Evolutionary conservation across 2,113 vertebrate species (phyloP), one percentile per base, ranked within the genome.

Genomic region (Plotosus lineatus): DNA sequence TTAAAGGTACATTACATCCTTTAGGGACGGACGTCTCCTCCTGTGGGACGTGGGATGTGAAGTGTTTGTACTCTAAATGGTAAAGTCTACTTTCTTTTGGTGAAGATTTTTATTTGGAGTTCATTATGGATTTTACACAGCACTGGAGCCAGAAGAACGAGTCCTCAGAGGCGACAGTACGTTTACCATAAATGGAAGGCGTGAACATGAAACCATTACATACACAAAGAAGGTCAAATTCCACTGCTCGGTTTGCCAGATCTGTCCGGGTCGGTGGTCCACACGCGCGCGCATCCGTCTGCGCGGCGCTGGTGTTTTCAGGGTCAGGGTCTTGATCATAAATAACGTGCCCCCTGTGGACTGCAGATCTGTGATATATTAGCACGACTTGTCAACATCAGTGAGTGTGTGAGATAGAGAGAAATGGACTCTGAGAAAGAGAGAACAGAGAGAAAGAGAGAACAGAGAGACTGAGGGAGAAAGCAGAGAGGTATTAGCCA

Each of bases 331-430:
- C 74, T 72, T 28, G 63, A 81, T 87, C 81, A 83, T 85, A 85
- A 87, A 87, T 87, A 87, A 83, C 81, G 33, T 77, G 81, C 85
- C 80, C 80, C 71, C 75, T 74, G 77, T 72, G 77, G 85, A 61
- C 78, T 71, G 65, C 56, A 31, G 78, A 86, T 82, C 82, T 77
- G 63, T 84, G 85, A 86, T 86, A 82, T 86, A 86, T 86, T 86
- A 84, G 83, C 28, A 31, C 46, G 77, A 84, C 65, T 82, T 61
- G 79, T 73, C 48, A 69, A 72, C n/a, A 50, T 75, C 40, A 56
- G 74, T 58, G 72, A 66, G 82, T 79, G 71, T 31, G 80, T 56
- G 36, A 76, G 73, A 81, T 60, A 74, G 44, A 74, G 69, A 65
- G 23, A 61, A 75, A 51, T 75, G n/a, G 75, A 61, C 74, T 58